Percentiles rank a stretch among this genome's conserved stretches.
phyloP scores from a whole-genome alignment of 2,888 invertebrate species.

The Drosophila parthenogenetica region DNA sequence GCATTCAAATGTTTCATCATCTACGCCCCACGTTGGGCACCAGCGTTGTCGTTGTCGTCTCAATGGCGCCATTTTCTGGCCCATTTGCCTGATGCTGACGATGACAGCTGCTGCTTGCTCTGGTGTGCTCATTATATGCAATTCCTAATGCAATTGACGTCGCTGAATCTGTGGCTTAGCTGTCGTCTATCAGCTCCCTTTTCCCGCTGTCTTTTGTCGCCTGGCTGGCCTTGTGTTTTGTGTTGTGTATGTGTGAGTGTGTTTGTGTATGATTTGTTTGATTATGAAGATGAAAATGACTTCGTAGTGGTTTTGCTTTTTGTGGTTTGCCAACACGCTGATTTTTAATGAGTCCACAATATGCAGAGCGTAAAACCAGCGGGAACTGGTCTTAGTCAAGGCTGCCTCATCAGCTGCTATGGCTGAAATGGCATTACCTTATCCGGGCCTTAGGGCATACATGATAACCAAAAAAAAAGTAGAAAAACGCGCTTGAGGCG shows the following conservation, averaged over 20 bases:
- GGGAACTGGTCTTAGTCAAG: slow-evolving; percentile 26
- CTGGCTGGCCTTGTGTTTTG: slow-evolving; percentile 38
- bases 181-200: not conserved
- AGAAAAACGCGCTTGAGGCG: not conserved
- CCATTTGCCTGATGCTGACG: slow-evolving; percentile 55
- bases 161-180: slow-evolving; percentile 41
- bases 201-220: not conserved
- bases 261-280: slow-evolving; percentile 60
- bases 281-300: slow-evolving; percentile 72
- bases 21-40: slow-evolving; percentile 26
- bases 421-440: slow-evolving; percentile 21
- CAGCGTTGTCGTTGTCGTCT: slow-evolving; percentile 56
- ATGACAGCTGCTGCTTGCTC: slow-evolving; percentile 33
- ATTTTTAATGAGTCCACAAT: slow-evolving; percentile 71
- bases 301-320: slow-evolving; percentile 35
- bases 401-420: slow-evolving; percentile 17
- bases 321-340: slow-evolving; percentile 32
- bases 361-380: slow-evolving; percentile 38
- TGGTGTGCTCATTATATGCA: slow-evolving; percentile 69
- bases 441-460: slow-evolving; percentile 30
- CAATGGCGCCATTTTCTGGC: slow-evolving; percentile 68
- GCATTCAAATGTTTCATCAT: slow-evolving; percentile 22
- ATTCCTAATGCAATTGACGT: slow-evolving; percentile 77
- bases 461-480: slow-evolving; percentile 23
- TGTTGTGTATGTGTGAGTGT: slow-evolving; percentile 30